Conservation (phyloP, 2,113 vertebrate species). For the Tychaedon coryphoeus region DNA sequence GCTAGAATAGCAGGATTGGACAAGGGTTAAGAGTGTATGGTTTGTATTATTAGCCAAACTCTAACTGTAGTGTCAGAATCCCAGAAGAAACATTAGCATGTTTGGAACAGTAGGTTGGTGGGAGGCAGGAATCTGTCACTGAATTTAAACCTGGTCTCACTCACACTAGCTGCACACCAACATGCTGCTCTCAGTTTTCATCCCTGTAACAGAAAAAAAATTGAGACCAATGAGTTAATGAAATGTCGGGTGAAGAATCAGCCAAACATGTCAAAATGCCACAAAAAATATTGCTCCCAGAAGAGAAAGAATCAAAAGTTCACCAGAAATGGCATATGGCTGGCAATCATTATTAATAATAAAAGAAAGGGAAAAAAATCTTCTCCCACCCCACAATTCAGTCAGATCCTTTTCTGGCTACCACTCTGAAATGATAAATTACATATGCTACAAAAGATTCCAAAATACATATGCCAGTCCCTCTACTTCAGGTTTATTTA, state of each 20-base stretch:
- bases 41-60: not conserved
- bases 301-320: not conserved
- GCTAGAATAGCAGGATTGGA: not conserved
- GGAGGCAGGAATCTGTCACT: not conserved
- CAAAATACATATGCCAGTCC: not conserved
- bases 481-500: not conserved
- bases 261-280: constrained; percentile 24
- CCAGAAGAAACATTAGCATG: not conserved
- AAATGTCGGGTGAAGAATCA: constrained; percentile 27
- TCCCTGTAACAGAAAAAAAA: constrained; percentile 14
- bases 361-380: fast-evolving
- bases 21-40: not conserved
- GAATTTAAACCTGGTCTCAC: not conserved
- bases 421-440: not conserved
- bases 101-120: not conserved
- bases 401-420: not conserved
- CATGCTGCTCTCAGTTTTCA: constrained; percentile 8
- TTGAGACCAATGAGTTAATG: constrained; percentile 15
- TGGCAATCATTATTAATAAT: not conserved
- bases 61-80: not conserved
- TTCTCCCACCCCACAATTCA: not conserved
- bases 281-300: not conserved
- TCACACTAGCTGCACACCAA: not conserved
- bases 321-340: not conserved
- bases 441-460: not conserved